phyloP scores from a whole-genome alignment of 2,888 invertebrate genomes.

The Caenorhabditis drosophilae region DNA sequence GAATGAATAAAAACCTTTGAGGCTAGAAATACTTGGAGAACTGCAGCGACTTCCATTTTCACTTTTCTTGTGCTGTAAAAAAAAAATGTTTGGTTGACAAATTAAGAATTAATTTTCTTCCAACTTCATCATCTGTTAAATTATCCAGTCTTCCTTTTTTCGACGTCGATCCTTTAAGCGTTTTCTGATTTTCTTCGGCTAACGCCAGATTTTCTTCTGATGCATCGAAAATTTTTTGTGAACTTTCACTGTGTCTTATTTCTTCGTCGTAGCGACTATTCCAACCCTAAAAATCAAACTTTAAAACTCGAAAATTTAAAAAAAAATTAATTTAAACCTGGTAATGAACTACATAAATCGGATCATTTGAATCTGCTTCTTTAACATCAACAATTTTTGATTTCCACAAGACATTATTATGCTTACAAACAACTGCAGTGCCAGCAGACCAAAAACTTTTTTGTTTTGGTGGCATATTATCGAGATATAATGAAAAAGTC shows the following conservation, averaged over 20 bases:
- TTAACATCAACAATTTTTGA: constrained; percentile 24
- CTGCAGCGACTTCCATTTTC: constrained; percentile 13
- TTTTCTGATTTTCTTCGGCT: too few relatives aligned
- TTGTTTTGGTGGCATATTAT: constrained; percentile 3
- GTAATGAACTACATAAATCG: constrained; percentile 28
- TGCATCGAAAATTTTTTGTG: background rate
- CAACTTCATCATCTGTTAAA: background rate
- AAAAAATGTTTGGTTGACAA: too few relatives aligned
- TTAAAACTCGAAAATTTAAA: background rate
- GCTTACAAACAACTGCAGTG: constrained; percentile 4
- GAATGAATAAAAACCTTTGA: too few relatives aligned
- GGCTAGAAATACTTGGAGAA: constrained; percentile 7
- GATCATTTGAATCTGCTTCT: background rate
- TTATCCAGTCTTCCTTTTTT: constrained; percentile 4
- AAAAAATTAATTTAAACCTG: constrained; percentile 1
- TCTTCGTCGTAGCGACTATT: constrained; percentile 33
- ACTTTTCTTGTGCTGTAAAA: too few relatives aligned
- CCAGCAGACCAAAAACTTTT: constrained; percentile 5
- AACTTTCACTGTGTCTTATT: constrained; percentile 4
- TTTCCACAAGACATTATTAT: constrained; percentile 9
- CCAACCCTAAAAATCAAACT: constrained; percentile 32
- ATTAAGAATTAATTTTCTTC: too few relatives aligned
- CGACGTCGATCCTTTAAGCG: background rate
- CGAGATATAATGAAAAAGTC: background rate
- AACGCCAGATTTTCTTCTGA: constrained; percentile 7